These are phyloP conservation scores for Lycocerus yunnanus DNA, from an alignment of 2,888 invertebrate species.

Conservation along the genomic window DNA sequence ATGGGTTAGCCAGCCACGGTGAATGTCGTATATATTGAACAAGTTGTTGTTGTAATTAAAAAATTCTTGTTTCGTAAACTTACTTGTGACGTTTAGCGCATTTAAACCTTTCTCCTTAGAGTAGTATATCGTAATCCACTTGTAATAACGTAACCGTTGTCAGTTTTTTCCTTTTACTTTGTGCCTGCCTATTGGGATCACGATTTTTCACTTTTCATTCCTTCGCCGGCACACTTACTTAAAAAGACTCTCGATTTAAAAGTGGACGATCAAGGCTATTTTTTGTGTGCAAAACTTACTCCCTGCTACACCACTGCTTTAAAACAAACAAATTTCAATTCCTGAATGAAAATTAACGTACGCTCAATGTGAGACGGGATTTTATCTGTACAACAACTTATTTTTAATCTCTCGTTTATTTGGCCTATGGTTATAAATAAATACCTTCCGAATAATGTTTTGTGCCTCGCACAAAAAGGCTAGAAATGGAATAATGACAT, in stretches of 20 bases:
- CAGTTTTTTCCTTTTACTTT: constrained; percentile 27
- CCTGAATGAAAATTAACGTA: not conserved
- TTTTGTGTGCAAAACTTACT: too few species aligned
- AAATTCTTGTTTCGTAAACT: constrained; percentile 25
- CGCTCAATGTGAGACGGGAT: not conserved
- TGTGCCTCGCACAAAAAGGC: not conserved
- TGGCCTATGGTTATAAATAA: not conserved
- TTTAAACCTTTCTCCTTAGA: constrained; percentile 20
- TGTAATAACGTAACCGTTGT: constrained; percentile 20
- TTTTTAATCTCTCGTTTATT: not conserved
- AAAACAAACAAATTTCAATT: not conserved
- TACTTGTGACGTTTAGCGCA: constrained; percentile 23
- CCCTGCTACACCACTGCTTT: not conserved
- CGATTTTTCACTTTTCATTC: constrained; percentile 20
- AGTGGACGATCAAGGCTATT: too few species aligned
- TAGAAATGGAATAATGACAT: not conserved
- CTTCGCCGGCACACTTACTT: not conserved
- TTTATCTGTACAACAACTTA: not conserved
- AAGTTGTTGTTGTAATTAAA: constrained; percentile 10
- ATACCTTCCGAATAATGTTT: not conserved
- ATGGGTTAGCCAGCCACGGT: not conserved
- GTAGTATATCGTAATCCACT: constrained; percentile 21
- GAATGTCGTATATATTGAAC: not conserved
- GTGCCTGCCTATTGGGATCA: not conserved
- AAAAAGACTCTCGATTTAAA: constrained; percentile 1